phyloP scores from a whole-genome alignment of 2,888 invertebrate genomes.

The Amphiduros pacificus region DNA sequence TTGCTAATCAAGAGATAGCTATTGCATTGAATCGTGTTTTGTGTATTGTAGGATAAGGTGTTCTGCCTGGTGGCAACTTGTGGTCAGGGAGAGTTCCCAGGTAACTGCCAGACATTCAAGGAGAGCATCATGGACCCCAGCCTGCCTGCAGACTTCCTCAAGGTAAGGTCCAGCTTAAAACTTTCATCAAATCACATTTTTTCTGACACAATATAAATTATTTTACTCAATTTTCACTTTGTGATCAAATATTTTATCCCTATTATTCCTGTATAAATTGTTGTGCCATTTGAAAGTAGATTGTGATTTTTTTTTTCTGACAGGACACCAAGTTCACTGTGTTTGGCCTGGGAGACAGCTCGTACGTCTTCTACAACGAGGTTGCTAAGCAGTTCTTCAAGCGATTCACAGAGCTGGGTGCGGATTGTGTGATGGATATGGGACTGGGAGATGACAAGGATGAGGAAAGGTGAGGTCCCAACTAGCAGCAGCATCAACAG shows the following conservation, averaged over 20 bases:
- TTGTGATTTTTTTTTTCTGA: too few relatives aligned
- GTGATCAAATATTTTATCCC: too few relatives aligned
- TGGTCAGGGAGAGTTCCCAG: conserved; percentile 32
- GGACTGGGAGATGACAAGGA: conserved; percentile 31
- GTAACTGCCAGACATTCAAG: conserved; percentile 30
- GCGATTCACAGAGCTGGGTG: conserved; percentile 28
- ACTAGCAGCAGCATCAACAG: too few relatives aligned
- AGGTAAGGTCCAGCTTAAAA: neutral
- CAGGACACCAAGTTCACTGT: conserved; percentile 26
- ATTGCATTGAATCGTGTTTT: too few relatives aligned
- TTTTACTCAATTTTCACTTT: too few relatives aligned
- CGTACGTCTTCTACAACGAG: conserved; percentile 32
- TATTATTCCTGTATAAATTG: too few relatives aligned
- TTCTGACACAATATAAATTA: neutral
- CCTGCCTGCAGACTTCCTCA: conserved; percentile 28
- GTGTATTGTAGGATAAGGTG: conserved; percentile 11
- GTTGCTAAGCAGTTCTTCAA: conserved; percentile 26
- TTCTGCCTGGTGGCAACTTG: conserved; percentile 31
- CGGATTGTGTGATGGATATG: conserved; percentile 17
- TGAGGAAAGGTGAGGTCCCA: too few relatives aligned
- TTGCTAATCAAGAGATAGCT: too few relatives aligned
- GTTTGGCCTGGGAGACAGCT: conserved; percentile 30
- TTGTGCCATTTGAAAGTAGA: too few relatives aligned
- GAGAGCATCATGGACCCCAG: conserved; percentile 19
- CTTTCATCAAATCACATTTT: neutral